Evolutionary conservation across 2,113 vertebrate species (phyloP).

Genomic region (Canis aureus): DNA sequence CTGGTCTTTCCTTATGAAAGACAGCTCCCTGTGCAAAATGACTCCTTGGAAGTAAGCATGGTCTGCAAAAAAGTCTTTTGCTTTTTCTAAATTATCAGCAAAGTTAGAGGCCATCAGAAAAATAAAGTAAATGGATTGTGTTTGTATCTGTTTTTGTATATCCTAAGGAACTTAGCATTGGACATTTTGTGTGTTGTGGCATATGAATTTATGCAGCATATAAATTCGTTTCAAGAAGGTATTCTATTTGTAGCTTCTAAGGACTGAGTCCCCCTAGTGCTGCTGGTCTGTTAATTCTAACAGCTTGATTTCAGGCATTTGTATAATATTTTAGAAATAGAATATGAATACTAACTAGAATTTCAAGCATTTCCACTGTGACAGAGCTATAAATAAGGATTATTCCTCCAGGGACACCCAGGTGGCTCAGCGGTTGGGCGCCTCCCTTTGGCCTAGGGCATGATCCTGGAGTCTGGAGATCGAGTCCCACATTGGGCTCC

Average conservation of each 20-base stretch:
- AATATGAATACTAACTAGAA: background rate
- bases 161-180: background rate
- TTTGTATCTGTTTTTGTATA: background rate
- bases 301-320: background rate
- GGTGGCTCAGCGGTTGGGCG: no score
- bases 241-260: conserved; percentile 37
- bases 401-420: background rate
- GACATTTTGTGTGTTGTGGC: background rate
- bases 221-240: conserved; percentile 46
- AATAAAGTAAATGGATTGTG: background rate
- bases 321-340: conserved; percentile 53
- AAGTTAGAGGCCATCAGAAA: background rate
- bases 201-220: conserved; percentile 34
- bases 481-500: no score
- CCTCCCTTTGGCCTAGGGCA: no score
- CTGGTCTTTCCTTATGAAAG: background rate
- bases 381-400: background rate
- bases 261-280: background rate
- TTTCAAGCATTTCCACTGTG: background rate
- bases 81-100: background rate
- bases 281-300: conserved; percentile 31
- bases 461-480: no score
- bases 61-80: background rate
- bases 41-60: background rate
- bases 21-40: background rate